These are phyloP conservation scores for Chrysolina oricalcia DNA, from an alignment of 2,888 invertebrate genomes.

Conservation along the genomic window DNA sequence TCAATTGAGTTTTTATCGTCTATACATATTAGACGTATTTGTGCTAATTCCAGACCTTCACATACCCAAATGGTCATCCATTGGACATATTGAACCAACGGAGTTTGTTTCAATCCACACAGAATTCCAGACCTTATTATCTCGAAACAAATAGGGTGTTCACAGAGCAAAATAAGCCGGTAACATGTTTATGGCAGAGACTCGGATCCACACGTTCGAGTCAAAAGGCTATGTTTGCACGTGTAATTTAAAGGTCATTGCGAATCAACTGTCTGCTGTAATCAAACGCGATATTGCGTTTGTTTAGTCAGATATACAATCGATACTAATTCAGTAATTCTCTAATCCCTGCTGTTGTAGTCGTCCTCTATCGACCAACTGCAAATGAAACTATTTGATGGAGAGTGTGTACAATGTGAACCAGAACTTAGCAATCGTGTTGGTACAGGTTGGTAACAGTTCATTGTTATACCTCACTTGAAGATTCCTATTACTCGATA, in stretches of 20 bases:
- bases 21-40: too few species aligned
- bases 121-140: too few species aligned
- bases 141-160: too few species aligned
- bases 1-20: too few species aligned
- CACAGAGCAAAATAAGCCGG: not conserved
- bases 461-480: not conserved
- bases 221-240: constrained; percentile 69
- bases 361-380: constrained; percentile 1
- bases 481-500: not conserved
- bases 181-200: constrained; percentile 36
- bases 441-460: not conserved
- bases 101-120: too few species aligned
- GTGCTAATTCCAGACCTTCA: too few species aligned
- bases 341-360: constrained; percentile 37
- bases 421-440: not conserved
- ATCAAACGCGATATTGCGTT: constrained; percentile 60
- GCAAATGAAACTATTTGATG: constrained; percentile 39
- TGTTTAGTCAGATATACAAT: constrained; percentile 64
- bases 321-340: constrained; percentile 67
- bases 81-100: too few species aligned
- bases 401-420: constrained; percentile 25
- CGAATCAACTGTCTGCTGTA: constrained; percentile 52
- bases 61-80: too few species aligned
- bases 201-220: constrained; percentile 54
- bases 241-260: constrained; percentile 68